A percentile compares a stretch with the other conserved stretches of the same genome.
Evolutionary conservation across 2,113 vertebrate species (phyloP).

Genomic region (Pleuronectes platessa): DNA sequence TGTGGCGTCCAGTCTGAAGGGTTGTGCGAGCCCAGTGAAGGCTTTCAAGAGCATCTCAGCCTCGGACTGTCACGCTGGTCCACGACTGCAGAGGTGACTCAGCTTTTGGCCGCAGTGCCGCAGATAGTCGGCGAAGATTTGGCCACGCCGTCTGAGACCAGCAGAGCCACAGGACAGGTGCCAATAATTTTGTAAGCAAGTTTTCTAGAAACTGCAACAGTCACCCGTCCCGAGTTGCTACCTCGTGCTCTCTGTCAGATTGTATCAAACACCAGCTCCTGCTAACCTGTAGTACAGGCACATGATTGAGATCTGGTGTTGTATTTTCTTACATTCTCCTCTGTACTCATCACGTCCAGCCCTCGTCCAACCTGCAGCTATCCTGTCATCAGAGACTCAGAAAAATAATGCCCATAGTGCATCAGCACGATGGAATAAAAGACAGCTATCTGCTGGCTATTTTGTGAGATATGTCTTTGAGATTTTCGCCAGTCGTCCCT

Average conservation of each 20-base stretch:
- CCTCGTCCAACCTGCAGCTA: background rate
- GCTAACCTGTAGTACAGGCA: background rate
- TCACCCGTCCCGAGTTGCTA: background rate
- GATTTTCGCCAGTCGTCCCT: background rate
- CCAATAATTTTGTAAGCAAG: constrained; percentile 17
- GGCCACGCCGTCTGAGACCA: constrained; percentile 4
- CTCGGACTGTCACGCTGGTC: constrained; percentile 39
- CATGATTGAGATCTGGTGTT: constrained; percentile 17
- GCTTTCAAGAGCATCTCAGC: constrained; percentile 41
- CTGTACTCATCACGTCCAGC: background rate
- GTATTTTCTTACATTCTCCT: background rate
- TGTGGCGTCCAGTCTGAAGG: constrained; percentile 45
- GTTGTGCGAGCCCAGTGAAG: constrained; percentile 24
- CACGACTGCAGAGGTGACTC: constrained; percentile 58
- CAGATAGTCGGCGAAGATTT: background rate
- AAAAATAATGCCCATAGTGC: background rate
- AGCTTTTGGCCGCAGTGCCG: constrained; percentile 43
- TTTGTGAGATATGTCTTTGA: background rate
- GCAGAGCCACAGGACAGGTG: constrained; percentile 9
- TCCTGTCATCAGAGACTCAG: background rate
- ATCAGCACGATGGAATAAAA: background rate
- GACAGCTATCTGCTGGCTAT: background rate
- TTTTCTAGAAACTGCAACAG: constrained; percentile 8
- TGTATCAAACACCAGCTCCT: background rate
- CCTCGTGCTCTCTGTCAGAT: constrained; percentile 11